phyloP scores from a whole-genome alignment of 2,888 invertebrate genomes.

The Agrochola lota region DNA sequence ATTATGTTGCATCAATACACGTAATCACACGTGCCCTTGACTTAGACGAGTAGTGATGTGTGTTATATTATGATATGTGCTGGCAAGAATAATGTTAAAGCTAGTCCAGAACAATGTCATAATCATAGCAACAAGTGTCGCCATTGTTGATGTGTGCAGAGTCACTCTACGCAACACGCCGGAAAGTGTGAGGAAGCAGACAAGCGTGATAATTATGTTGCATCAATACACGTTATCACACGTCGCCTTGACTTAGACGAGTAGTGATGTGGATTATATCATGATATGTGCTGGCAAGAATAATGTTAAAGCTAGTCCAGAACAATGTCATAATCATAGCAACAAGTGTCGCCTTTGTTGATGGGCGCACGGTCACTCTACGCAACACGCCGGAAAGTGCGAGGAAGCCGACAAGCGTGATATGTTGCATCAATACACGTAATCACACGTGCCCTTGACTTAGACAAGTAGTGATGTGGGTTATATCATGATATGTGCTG shows the following conservation, averaged over 20 bases:
- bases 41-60: conserved; percentile 14
- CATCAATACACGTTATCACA: too few species aligned
- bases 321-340: too few species aligned
- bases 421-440: conserved; percentile 15
- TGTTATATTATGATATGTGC: background rate
- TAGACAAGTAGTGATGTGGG: conserved; percentile 12
- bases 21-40: conserved; percentile 25
- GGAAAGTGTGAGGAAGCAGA: too few species aligned
- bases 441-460: conserved; percentile 23
- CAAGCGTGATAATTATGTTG: too few species aligned
- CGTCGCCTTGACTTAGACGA: too few species aligned
- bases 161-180: background rate
- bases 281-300: too few species aligned
- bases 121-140: background rate
- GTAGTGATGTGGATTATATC: too few species aligned
- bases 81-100: background rate
- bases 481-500: background rate
- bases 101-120: background rate
- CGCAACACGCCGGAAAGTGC: background rate
- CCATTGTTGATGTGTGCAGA: background rate
- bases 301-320: too few species aligned
- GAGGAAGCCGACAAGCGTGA: conserved; percentile 5
- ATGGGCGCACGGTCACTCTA: background rate
- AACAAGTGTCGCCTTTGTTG: too few species aligned
- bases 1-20: conserved; percentile 16